Percentiles rank a stretch among this genome's conserved stretches.
phyloP scores from a whole-genome alignment of 2,888 invertebrate genomes.

The Elegia similella region DNA sequence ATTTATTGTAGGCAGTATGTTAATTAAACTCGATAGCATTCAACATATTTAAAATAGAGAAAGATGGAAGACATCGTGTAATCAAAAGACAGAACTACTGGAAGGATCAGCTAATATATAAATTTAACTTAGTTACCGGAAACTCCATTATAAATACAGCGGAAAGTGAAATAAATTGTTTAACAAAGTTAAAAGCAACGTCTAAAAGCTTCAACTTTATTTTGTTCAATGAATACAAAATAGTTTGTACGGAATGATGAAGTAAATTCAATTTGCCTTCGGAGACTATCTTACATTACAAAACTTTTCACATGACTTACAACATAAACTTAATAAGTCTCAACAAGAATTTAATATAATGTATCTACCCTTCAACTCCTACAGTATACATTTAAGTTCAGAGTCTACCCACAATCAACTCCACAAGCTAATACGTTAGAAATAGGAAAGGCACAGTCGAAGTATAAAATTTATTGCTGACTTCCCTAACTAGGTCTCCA shows the following conservation, averaged over 20 bases:
- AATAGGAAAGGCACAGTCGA: constrained; percentile 82
- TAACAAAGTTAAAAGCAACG: constrained; percentile 36
- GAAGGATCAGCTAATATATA: constrained; percentile 31
- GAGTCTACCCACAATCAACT: constrained; percentile 65
- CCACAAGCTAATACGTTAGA: constrained; percentile 78
- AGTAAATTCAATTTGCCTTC: constrained; percentile 42
- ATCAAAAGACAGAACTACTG: constrained; percentile 37
- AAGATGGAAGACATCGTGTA: constrained; percentile 62
- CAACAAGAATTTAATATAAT: constrained; percentile 53
- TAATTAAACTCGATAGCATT: constrained; percentile 33
- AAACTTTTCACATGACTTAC: constrained; percentile 45
- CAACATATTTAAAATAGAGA: constrained; percentile 37
- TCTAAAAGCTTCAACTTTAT: constrained; percentile 40
- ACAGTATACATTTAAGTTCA: constrained; percentile 69
- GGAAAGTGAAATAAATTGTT: constrained; percentile 39
- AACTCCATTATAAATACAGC: constrained; percentile 33
- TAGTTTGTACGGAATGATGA: constrained; percentile 52
- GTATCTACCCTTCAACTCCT: constrained; percentile 54
- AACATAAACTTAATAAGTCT: constrained; percentile 53
- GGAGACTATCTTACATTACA: constrained; percentile 46
- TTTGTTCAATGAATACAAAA: constrained; percentile 38
- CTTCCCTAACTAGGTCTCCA: constrained; percentile 69
- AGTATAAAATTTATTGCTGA: constrained; percentile 82
- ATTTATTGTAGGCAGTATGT: not conserved
- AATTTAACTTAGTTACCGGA: constrained; percentile 28